Conservation (phyloP, 2,888 invertebrate species). For the Lithophane semibrunnea region DNA sequence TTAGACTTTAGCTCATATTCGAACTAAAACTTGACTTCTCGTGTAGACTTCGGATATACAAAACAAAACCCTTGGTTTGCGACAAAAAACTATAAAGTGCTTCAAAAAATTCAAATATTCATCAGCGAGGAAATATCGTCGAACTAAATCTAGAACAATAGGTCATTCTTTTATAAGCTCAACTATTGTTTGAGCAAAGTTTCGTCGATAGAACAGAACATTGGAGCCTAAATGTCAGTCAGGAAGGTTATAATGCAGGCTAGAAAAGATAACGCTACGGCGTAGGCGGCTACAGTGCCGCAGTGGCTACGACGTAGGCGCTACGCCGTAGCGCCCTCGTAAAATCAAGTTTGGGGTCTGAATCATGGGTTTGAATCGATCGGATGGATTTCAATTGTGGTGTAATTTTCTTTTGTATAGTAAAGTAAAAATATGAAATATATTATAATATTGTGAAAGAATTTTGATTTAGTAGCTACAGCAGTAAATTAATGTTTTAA, state of each 20-base stretch:
- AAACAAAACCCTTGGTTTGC: background rate
- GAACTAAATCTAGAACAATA: constrained; percentile 31
- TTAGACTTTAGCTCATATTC: background rate
- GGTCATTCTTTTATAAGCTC: constrained; percentile 7
- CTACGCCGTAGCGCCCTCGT: constrained; percentile 61
- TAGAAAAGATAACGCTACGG: constrained; percentile 57
- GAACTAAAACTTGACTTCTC: background rate
- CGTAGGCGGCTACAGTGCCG: constrained; percentile 62
- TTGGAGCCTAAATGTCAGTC: constrained; percentile 49
- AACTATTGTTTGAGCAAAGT: constrained; percentile 30
- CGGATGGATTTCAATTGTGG: constrained; percentile 12
- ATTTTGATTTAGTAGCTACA: background rate
- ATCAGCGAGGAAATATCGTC: too few species aligned
- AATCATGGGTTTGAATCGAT: constrained; percentile 25
- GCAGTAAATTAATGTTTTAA: background rate
- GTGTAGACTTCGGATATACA: background rate
- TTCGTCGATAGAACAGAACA: constrained; percentile 22
- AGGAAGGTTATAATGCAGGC: constrained; percentile 33
- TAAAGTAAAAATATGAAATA: too few species aligned
- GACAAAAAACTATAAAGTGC: too few species aligned
- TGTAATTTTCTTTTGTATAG: background rate
- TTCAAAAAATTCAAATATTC: background rate
- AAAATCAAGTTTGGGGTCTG: constrained; percentile 26
- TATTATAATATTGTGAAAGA: background rate
- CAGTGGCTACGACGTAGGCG: constrained; percentile 61